Conservation (phyloP, 1,140 invertebrate species). For the Pseudomyrmex gracilis region DNA sequence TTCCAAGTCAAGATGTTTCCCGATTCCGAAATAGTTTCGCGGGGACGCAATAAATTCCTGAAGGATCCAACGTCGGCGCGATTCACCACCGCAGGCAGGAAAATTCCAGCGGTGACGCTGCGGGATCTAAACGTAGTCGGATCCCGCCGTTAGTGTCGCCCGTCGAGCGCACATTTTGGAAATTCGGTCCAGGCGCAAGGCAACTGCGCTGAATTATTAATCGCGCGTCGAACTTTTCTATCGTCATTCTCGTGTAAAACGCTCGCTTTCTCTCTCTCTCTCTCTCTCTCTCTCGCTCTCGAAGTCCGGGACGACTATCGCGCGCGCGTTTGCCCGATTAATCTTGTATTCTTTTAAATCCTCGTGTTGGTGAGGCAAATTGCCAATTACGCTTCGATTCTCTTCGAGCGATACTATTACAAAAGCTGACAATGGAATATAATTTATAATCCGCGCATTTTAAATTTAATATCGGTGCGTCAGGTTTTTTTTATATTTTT, state of each 20-base stretch:
- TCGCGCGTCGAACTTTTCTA: constrained; percentile 54
- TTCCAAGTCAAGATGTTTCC: constrained; percentile 60
- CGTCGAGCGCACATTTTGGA: constrained; percentile 44
- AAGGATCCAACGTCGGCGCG: constrained; percentile 51
- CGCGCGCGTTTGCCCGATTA: constrained; percentile 14
- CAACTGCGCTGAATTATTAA: constrained; percentile 49
- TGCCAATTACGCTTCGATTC: constrained; percentile 53
- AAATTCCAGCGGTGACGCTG: constrained; percentile 57
- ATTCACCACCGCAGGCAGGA: constrained; percentile 45
- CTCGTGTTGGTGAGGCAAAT: constrained; percentile 38
- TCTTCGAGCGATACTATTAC: background rate
- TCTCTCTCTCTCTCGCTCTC: background rate
- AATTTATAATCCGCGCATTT: too few relatives aligned
- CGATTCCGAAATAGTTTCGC: constrained; percentile 59
- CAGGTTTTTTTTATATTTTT: background rate
- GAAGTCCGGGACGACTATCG: constrained; percentile 10
- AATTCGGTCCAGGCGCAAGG: constrained; percentile 34
- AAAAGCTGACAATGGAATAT: background rate
- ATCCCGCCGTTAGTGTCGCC: background rate
- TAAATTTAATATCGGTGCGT: too few relatives aligned
- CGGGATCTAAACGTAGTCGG: constrained; percentile 54
- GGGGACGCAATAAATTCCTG: constrained; percentile 54
- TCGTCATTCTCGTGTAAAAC: constrained; percentile 46
- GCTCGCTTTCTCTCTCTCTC: background rate
- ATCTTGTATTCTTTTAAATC: constrained; percentile 50